Evolutionary conservation across 2,113 vertebrate genomes (phyloP).

Genomic region (Rana temporaria): DNA sequence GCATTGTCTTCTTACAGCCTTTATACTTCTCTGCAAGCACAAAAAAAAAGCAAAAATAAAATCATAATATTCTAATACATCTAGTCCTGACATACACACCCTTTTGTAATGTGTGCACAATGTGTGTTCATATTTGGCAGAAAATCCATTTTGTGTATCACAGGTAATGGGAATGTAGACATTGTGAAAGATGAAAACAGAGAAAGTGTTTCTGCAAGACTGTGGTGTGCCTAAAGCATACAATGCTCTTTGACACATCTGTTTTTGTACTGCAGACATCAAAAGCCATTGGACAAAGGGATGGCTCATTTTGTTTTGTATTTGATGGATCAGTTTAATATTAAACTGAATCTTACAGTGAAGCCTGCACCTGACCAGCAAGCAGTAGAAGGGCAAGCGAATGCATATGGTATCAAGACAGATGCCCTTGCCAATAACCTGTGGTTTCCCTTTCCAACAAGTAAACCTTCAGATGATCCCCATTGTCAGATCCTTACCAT

Average conservation of each 20-base stretch:
- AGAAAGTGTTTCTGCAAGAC: neutral
- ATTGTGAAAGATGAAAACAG: slow-evolving; percentile 23
- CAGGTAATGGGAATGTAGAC: neutral
- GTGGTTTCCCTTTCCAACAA: neutral
- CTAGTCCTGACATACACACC: too few relatives aligned
- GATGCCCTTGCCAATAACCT: neutral
- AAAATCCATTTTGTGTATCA: slow-evolving; percentile 10
- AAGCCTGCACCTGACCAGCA: slow-evolving; percentile 6
- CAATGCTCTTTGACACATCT: slow-evolving; percentile 27
- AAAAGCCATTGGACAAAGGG: slow-evolving; percentile 13
- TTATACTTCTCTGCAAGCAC: too few relatives aligned
- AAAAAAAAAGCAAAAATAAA: too few relatives aligned
- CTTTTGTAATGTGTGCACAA: neutral
- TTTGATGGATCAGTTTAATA: slow-evolving; percentile 24
- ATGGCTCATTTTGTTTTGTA: slow-evolving; percentile 6
- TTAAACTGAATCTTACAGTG: slow-evolving; percentile 3
- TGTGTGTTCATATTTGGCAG: slow-evolving; percentile 14
- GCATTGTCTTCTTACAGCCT: too few relatives aligned
- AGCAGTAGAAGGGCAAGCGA: neutral
- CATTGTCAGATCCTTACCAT: too few relatives aligned
- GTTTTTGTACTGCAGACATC: slow-evolving; percentile 29
- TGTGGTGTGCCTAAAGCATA: slow-evolving; percentile 6
- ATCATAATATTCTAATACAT: too few relatives aligned
- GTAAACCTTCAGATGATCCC: neutral
- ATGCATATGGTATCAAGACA: neutral